These are phyloP conservation scores for Lemur catta DNA, from an alignment of 2,797 vertebrate species.

Conservation along the genomic window DNA sequence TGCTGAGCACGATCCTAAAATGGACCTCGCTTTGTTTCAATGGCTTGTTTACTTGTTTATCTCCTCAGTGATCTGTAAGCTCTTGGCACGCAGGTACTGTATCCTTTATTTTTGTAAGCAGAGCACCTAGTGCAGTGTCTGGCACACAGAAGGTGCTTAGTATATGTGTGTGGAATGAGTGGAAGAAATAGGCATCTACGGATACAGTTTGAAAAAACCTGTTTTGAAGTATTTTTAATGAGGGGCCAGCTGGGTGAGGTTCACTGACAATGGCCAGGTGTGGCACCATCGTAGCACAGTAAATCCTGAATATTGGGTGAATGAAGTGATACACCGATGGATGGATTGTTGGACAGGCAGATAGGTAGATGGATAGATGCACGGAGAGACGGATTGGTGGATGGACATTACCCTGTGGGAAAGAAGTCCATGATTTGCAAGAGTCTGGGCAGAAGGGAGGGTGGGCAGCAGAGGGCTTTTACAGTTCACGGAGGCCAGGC, in stretches of 20 bases:
- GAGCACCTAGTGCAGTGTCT: neutral
- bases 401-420: neutral
- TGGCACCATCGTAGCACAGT: neutral
- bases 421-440: neutral
- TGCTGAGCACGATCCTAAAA: neutral
- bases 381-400: neutral
- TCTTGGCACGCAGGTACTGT: neutral
- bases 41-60: neutral
- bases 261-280: neutral
- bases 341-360: neutral
- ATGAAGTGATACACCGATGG: neutral
- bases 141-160: neutral
- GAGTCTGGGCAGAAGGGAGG: neutral
- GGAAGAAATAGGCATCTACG: neutral
- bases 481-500: neutral
- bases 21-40: neutral
- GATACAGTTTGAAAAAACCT: neutral
- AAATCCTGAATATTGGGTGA: neutral
- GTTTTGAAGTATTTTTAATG: neutral
- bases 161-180: neutral
- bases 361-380: neutral
- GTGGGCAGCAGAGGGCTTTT: neutral
- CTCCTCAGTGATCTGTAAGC: neutral
- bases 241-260: neutral
- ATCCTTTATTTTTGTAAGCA: neutral